A percentile compares a stretch with the other conserved stretches of the same genome.
Evolutionary conservation across 1,140 invertebrate genomes (phyloP).

Genomic region (Ostrea edulis): DNA sequence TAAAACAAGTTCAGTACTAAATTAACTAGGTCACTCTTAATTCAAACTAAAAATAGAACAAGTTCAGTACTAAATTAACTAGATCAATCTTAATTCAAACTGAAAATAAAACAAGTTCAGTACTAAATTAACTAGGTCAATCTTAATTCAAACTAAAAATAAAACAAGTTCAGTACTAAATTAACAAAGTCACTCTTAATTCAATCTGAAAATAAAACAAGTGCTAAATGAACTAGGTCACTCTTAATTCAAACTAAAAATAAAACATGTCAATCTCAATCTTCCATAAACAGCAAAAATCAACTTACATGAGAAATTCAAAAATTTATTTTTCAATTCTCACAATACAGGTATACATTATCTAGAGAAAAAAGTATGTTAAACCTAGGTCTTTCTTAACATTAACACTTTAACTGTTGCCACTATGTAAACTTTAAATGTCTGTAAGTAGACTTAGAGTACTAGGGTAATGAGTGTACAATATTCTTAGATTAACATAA

Average conservation of each 20-base stretch:
- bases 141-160: neutral
- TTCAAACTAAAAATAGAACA: conserved; percentile 33
- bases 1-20: conserved; percentile 52
- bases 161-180: conserved; percentile 52
- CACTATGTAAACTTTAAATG: too few species aligned
- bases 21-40: neutral
- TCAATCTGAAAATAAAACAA: conserved; percentile 75
- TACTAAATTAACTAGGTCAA: neutral
- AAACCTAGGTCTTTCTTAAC: too few species aligned
- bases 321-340: too few species aligned
- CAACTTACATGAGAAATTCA: too few species aligned
- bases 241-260: neutral
- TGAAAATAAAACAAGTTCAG: conserved; percentile 55
- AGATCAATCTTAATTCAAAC: neutral
- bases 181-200: neutral
- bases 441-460: too few species aligned
- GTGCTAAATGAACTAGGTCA: neutral
- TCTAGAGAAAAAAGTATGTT: too few species aligned
- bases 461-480: too few species aligned
- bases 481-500: neutral
- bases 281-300: too few species aligned
- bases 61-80: neutral
- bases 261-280: too few species aligned
- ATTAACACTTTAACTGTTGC: too few species aligned
- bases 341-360: too few species aligned